These are phyloP conservation scores for Centropyge bicolor DNA, from an alignment of 2,797 vertebrate species.

Conservation along the genomic window DNA sequence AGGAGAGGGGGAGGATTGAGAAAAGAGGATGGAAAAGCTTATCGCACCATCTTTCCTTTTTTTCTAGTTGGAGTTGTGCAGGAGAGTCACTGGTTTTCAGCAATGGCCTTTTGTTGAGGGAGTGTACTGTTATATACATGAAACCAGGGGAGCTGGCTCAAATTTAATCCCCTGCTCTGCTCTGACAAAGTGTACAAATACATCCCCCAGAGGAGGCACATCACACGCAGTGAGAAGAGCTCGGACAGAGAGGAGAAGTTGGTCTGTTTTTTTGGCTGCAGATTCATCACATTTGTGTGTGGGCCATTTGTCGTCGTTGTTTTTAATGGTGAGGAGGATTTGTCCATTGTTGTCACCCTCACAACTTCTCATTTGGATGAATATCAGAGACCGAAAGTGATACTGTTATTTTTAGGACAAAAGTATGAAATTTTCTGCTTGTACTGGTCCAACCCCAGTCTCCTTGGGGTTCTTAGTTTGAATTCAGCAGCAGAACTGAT, in stretches of 20 bases:
- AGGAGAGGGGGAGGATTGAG: constrained; percentile 52
- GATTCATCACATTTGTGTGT: constrained; percentile 44
- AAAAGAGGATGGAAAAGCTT: constrained; percentile 59
- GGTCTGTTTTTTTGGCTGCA: constrained; percentile 32
- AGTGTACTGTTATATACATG: constrained; percentile 21
- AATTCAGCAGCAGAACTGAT: not conserved
- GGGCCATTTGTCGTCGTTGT: constrained; percentile 30
- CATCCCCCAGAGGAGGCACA: constrained; percentile 20
- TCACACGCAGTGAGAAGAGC: constrained; percentile 30
- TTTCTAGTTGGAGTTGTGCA: constrained; percentile 22
- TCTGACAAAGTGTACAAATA: constrained; percentile 53
- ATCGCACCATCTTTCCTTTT: constrained; percentile 47
- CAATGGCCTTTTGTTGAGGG: constrained; percentile 36
- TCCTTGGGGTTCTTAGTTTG: not conserved
- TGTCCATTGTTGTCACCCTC: constrained; percentile 20
- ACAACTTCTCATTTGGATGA: constrained; percentile 32
- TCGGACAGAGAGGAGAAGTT: constrained; percentile 29
- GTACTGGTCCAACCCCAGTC: not conserved
- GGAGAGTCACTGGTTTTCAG: constrained; percentile 38
- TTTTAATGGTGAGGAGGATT: constrained; percentile 14
- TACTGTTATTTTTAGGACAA: constrained; percentile 16
- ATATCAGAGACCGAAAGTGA: constrained; percentile 28
- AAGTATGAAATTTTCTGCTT: constrained; percentile 14
- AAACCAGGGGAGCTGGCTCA: constrained; percentile 45
- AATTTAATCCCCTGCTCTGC: constrained; percentile 47